Conservation (phyloP, 2,797 vertebrate genomes). For the Onychomys torridus region DNA sequence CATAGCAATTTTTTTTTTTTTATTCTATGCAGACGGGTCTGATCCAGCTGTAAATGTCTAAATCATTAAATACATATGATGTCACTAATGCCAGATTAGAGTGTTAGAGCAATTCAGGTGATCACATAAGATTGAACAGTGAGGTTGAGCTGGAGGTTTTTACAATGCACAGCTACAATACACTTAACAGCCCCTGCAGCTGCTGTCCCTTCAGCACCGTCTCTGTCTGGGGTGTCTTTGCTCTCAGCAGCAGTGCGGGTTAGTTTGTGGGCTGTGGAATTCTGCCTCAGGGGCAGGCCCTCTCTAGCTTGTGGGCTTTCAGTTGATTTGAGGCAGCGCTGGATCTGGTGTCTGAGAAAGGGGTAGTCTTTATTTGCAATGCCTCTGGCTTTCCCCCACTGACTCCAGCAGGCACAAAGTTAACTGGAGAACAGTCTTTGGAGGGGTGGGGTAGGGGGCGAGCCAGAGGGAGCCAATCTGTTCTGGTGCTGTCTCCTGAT, state of each 20-base stretch:
- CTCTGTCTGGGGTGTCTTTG: background rate
- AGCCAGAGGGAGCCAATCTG: conserved; percentile 40
- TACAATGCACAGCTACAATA: background rate
- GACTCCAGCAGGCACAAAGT: conserved; percentile 31
- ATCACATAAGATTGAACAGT: background rate
- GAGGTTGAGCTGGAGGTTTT: background rate
- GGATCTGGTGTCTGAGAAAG: background rate
- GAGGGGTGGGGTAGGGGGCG: background rate
- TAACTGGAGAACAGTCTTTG: conserved; percentile 1
- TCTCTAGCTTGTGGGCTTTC: background rate
- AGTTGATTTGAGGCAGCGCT: background rate
- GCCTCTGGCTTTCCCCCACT: conserved; percentile 22
- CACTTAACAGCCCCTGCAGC: background rate
- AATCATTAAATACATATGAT: conserved; percentile 52
- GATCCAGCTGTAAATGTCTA: conserved; percentile 31
- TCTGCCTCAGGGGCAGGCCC: background rate
- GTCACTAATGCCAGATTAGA: background rate
- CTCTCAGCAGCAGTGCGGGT: background rate
- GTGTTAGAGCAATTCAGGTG: background rate
- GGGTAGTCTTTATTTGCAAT: background rate
- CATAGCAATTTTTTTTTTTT: background rate
- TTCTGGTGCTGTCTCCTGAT: conserved; percentile 55
- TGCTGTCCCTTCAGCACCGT: background rate
- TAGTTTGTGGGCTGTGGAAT: background rate
- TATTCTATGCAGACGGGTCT: background rate